Base-by-base conservation (phyloP, 2,888 invertebrate species). In the Ormyrus labotus region DNA sequence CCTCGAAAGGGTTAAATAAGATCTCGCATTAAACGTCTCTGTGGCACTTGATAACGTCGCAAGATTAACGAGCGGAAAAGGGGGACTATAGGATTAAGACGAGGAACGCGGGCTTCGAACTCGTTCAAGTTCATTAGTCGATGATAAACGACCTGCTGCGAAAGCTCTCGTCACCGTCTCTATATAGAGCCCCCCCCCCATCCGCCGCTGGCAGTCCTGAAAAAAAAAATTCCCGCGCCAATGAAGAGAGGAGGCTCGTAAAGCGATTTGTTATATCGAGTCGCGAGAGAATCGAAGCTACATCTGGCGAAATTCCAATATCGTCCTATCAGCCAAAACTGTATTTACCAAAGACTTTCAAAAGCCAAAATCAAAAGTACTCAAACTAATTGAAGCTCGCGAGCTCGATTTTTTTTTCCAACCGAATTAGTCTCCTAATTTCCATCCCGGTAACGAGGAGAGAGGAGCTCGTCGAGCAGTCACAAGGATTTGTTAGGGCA, bases 111-210 rank as follows among this genome's bases (percentile, higher is more conserved):
- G 65, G 72, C 76, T 68, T 75, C 70, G 65, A 71, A 77, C 76
- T 77, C 72, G 71, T 70, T 81, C 78, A 53, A 81, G 81, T 81
- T 81, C 81, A 81, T 81, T 81, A 81, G 81, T 74, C 78, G 69
- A 78, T 74, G 73, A 78, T 74, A 69, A 78, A 74, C 63, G 78
- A 70, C 48, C 70, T 13, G 53, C 64, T 69, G 34, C 4, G 47
- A 61, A 50, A 34, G 34, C 34, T 34, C 75, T 71, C 77, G 68
- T 72, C 72, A 55, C 61, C 47, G 51, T 19, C 53, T 63, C 10
- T 53, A 45, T 63, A 45, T 11, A 63, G n/a, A 61, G 51, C 4
- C 9, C 48, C 8, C 34, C 34, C 34, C 34, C 0, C 34, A 2
- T 3, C 34, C 19, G 19, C 34, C 34, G 34, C 34, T 2, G 34